Percentiles rank a stretch among this genome's conserved stretches.
phyloP scores from a whole-genome alignment of 2,113 vertebrate species.

The Chunga burmeisteri region DNA sequence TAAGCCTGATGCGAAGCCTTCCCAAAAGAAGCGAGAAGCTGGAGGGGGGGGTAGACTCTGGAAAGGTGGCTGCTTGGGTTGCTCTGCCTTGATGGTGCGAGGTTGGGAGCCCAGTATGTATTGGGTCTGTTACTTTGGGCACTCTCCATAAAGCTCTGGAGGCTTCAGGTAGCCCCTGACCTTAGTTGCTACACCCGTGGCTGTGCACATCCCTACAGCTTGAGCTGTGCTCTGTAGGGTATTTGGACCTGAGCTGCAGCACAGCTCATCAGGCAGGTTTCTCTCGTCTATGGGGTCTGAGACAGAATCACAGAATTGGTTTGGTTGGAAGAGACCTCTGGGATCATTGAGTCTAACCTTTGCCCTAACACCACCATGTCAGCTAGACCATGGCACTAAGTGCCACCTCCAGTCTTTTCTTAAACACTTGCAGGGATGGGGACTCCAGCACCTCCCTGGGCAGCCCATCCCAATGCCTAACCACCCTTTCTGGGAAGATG shows the following conservation, averaged over 20 bases:
- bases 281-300: background rate
- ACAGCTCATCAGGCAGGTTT: background rate
- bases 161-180: background rate
- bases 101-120: background rate
- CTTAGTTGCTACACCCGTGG: background rate
- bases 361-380: too few relatives aligned
- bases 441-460: too few relatives aligned
- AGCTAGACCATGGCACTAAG: too few relatives aligned
- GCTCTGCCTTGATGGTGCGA: background rate
- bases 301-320: background rate
- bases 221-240: background rate
- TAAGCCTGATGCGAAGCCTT: background rate
- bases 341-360: too few relatives aligned
- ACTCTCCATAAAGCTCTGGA: background rate
- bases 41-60: background rate
- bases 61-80: background rate
- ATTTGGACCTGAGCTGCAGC: background rate
- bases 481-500: too few relatives aligned
- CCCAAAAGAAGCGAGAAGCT: background rate
- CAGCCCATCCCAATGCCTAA: too few relatives aligned
- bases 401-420: too few relatives aligned
- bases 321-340: too few relatives aligned
- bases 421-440: too few relatives aligned
- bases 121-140: background rate
- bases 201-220: background rate